phyloP scores from a whole-genome alignment of 2,888 invertebrate species.

The Hydraecia micacea region DNA sequence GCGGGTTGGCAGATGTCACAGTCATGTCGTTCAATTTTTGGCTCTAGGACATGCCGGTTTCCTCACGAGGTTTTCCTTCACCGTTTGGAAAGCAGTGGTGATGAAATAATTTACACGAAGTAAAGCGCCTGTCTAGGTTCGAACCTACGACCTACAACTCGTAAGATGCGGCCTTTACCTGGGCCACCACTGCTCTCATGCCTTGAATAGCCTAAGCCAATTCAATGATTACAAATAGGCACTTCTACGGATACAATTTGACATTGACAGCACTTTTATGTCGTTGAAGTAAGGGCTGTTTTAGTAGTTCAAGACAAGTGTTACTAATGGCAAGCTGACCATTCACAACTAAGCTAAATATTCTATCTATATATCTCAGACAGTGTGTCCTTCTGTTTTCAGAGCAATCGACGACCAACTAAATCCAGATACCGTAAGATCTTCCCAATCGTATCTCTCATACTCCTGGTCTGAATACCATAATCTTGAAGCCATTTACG shows the following conservation, averaged over 20 bases:
- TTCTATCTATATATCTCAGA: neutral
- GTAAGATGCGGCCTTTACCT: too few species aligned
- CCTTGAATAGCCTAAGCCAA: neutral
- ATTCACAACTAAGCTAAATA: neutral
- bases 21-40: too few species aligned
- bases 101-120: too few species aligned
- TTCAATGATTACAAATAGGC: neutral
- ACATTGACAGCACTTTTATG: neutral
- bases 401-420: conserved; percentile 89
- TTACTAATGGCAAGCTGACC: neutral
- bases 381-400: conserved; percentile 45
- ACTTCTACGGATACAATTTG: neutral
- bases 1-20: too few species aligned
- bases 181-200: too few species aligned
- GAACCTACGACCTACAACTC: too few species aligned
- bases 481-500: conserved; percentile 89
- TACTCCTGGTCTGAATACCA: conserved; percentile 91
- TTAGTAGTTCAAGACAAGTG: neutral
- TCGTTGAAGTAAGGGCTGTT: neutral
- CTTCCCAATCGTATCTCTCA: conserved; percentile 75
- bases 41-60: too few species aligned
- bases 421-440: conserved; percentile 67
- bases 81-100: too few species aligned
- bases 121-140: too few species aligned
- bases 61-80: too few species aligned